A percentile compares a stretch with the other conserved stretches of the same genome.
Conservation (phyloP, 2,888 invertebrate genomes). For the Mesorhabditis sp. region DNA sequence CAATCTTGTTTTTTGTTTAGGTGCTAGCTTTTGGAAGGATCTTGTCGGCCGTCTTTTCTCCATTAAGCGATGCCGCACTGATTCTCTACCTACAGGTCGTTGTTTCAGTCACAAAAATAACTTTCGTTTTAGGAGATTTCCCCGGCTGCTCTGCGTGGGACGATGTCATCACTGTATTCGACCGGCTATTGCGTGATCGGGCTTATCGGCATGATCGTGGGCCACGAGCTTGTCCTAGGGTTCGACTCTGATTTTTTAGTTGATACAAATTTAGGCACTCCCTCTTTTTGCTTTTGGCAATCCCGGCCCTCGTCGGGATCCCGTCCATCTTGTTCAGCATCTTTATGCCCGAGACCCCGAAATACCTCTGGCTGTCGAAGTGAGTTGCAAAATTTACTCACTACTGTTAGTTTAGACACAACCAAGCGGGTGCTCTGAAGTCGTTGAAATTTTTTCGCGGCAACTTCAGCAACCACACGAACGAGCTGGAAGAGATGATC, state of each 20-base stretch:
- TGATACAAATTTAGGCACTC: constrained; percentile 23
- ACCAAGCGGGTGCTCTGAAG: constrained; percentile 20
- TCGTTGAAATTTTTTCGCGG: constrained; percentile 46
- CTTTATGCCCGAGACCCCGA: constrained; percentile 52
- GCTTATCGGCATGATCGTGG: constrained; percentile 51
- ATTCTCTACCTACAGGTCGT: constrained; percentile 48
- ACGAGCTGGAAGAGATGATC: constrained; percentile 21
- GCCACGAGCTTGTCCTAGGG: constrained; percentile 40
- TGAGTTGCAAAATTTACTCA: constrained; percentile 7
- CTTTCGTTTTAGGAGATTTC: constrained; percentile 41
- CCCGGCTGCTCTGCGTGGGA: constrained; percentile 46
- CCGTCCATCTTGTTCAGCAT: constrained; percentile 37
- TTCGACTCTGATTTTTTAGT: constrained; percentile 6
- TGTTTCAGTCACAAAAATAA: background rate
- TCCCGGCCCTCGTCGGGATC: constrained; percentile 48
- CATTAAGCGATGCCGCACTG: constrained; percentile 50
- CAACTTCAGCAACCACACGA: constrained; percentile 18
- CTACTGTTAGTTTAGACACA: background rate
- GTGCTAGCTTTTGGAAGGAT: constrained; percentile 43
- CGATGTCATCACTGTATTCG: constrained; percentile 46
- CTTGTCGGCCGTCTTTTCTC: constrained; percentile 51
- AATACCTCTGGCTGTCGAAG: constrained; percentile 37
- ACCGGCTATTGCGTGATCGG: constrained; percentile 50
- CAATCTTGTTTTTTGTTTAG: constrained; percentile 7
- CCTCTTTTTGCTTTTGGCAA: constrained; percentile 40